Conservation (phyloP, 2,113 vertebrate genomes). For the pig (Sus scrofa) region DNA sequence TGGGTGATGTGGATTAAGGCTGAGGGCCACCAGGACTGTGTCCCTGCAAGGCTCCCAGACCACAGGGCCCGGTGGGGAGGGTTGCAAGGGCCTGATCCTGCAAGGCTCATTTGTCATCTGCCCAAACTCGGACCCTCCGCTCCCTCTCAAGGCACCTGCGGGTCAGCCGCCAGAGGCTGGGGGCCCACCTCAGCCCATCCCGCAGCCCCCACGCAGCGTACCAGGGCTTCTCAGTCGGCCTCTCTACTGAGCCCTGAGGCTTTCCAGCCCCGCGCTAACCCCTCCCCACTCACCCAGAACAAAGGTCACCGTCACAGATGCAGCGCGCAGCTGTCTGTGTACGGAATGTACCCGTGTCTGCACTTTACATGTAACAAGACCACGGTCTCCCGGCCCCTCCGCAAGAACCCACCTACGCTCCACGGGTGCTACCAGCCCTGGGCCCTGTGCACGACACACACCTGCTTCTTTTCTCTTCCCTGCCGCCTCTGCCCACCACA, state of each 20-base stretch:
- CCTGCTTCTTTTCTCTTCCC: no score
- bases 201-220: fast-evolving
- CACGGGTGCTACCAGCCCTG: fast-evolving
- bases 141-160: not conserved
- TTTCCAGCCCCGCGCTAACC: not conserved
- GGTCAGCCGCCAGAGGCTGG: fast-evolving
- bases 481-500: no score
- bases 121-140: fast-evolving
- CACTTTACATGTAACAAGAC: no score
- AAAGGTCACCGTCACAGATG: fast-evolving
- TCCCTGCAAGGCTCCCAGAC: not conserved
- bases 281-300: no score
- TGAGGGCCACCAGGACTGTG: not conserved
- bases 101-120: fast-evolving
- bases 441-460: fast-evolving
- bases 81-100: not conserved
- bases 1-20: fast-evolving
- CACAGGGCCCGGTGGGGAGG: not conserved
- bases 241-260: fast-evolving
- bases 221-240: not conserved
- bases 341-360: no score
- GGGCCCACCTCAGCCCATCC: not conserved
- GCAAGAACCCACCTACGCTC: fast-evolving
- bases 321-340: fast-evolving
- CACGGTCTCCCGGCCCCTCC: fast-evolving